Evolutionary conservation across 2,797 vertebrate species (phyloP).

Genomic region (Mastacembelus armatus): DNA sequence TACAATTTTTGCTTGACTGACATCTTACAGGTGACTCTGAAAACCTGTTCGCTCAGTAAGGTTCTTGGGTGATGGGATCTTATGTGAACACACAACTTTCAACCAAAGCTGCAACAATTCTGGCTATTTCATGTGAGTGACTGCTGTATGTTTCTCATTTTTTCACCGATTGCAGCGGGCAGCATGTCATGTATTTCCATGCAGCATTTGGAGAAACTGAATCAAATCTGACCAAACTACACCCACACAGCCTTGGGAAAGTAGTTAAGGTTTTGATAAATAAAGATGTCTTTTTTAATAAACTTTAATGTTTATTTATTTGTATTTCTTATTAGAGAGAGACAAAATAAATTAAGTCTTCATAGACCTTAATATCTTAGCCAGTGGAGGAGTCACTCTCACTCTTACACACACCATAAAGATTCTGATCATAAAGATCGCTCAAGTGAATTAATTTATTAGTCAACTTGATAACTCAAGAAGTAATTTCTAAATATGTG

Average conservation of each 20-base stretch:
- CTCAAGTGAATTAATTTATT: too few species aligned
- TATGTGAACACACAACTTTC: too few species aligned
- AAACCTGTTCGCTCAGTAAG: neutral
- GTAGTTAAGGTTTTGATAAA: neutral
- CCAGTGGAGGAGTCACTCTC: neutral
- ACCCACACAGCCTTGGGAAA: neutral
- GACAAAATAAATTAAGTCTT: neutral
- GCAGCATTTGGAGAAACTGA: neutral
- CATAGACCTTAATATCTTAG: neutral
- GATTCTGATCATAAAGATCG: neutral
- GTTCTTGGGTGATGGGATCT: neutral
- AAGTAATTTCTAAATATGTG: neutral
- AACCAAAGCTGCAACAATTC: neutral
- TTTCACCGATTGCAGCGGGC: neutral
- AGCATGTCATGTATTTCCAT: neutral
- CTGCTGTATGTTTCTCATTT: neutral
- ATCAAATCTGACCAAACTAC: neutral
- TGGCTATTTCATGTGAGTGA: neutral
- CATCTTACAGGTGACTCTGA: neutral
- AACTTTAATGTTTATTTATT: too few species aligned
- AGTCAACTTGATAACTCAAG: neutral
- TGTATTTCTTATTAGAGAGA: too few species aligned
- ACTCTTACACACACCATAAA: neutral
- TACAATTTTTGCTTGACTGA: constrained; percentile 9
- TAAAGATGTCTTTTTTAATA: too few species aligned